phyloP scores from a whole-genome alignment of 2,113 vertebrate species.

The Heliornis fulica region DNA sequence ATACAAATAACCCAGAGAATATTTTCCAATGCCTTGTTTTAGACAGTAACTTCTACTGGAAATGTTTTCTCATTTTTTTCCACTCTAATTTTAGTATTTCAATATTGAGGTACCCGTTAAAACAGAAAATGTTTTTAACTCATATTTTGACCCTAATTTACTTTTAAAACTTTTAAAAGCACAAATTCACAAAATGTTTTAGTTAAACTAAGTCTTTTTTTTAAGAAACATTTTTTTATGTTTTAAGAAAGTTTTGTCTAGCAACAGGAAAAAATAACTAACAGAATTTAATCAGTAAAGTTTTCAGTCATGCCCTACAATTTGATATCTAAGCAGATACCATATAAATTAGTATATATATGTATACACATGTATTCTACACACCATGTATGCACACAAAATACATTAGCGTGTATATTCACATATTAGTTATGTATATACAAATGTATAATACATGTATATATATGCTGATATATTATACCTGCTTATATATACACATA shows the following conservation, averaged over 20 bases:
- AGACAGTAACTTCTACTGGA: not conserved
- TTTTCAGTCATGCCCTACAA: not conserved
- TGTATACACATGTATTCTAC: not conserved
- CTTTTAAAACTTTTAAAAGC: not conserved
- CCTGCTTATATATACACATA: not conserved
- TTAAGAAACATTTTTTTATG: not conserved
- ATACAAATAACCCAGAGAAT: not conserved
- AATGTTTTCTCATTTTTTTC: not conserved
- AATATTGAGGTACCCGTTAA: not conserved
- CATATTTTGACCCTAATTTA: not conserved
- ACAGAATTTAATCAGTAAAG: not conserved
- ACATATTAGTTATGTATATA: not conserved
- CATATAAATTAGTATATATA: not conserved
- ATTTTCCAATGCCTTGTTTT: not conserved
- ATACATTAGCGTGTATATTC: not conserved
- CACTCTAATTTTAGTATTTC: not conserved
- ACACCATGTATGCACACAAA: not conserved
- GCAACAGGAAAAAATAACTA: not conserved
- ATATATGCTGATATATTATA: not conserved
- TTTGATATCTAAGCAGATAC: not conserved
- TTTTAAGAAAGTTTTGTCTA: not conserved
- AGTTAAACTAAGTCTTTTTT: not conserved
- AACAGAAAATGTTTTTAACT: not conserved
- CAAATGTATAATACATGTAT: not conserved
- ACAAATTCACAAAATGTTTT: not conserved